Evolutionary conservation across 2,888 invertebrate genomes (phyloP), one percentile per base, ranked within the genome.

Genomic region (Netelia melanura): DNA sequence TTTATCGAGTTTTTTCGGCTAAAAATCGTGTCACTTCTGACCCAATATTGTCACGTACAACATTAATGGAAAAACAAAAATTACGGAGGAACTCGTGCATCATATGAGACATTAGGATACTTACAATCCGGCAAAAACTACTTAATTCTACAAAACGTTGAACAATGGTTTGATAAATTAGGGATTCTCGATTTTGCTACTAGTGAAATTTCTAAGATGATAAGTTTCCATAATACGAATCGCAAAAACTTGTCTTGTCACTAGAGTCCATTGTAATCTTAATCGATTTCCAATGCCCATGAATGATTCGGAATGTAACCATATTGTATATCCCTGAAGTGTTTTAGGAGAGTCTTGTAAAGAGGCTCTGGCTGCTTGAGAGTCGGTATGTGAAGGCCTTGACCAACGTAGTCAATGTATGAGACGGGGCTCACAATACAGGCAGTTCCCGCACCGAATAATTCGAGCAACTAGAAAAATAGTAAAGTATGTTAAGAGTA

Each of bases 381-480:
- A 21, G 98, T 98, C 72, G 98, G 98, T 87, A 98, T 95, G 72
- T 95, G 91, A 44, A 97, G 94, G 77, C 95, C 94, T 74, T 95
- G 94, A 3, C 96, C 97, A 89, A 97, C 91, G 94, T 97, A 99
- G 79, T 97, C 95, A 84, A 99, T 98, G 85, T 96, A 95, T 81
- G 97, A 97, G 78, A 99, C 96, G 0, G 99, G 99, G 90, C 98
- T 98, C 21, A 99, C 97, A 68, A 99, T 95, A 90, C 98, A 98
- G 0, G 99, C 99, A 30, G 99, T 99, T 79, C 99, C 99, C n/a
- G 98, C 96, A 81, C 99, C 99, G 94, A 99, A 99, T 94, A 99
- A 95, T 94, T 99, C 99, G 88, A 98, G 93, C 88, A 99, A 94
- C 99, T 99, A 94, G 0, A 95, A 95, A 9, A 44, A 67, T 43